phyloP scores from a whole-genome alignment of 2,113 vertebrate genomes.

The Cottus gobio region DNA sequence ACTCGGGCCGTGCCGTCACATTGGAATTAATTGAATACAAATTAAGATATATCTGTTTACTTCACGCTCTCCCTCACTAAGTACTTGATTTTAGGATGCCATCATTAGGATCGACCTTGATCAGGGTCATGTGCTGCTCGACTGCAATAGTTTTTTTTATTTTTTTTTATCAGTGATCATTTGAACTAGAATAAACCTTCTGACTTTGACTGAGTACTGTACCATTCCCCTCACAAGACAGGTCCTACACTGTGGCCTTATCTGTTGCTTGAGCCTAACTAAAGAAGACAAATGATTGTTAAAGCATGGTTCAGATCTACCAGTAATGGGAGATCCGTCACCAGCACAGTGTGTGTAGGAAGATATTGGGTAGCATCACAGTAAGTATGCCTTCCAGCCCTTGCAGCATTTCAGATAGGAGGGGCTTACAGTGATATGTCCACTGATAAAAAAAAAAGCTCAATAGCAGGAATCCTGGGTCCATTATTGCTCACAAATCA shows the following conservation, averaged over 20 bases:
- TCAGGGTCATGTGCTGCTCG: not conserved
- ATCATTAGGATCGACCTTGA: not conserved
- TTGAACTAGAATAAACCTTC: not conserved
- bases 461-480: slow-evolving; percentile 10
- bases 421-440: slow-evolving; percentile 28
- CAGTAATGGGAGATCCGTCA: slow-evolving; percentile 56
- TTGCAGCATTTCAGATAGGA: slow-evolving; percentile 27
- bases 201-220: slow-evolving; percentile 23
- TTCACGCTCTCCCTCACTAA: not conserved
- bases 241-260: slow-evolving; percentile 9
- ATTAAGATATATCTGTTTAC: slow-evolving; percentile 8
- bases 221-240: slow-evolving; percentile 1
- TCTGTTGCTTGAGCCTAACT: slow-evolving; percentile 16
- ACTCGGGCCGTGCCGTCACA: slow-evolving; percentile 21
- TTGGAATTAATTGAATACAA: slow-evolving; percentile 21
- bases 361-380: slow-evolving; percentile 45
- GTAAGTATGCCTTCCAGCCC: slow-evolving; percentile 42
- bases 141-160: not conserved
- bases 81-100: not conserved
- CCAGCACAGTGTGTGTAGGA: slow-evolving; percentile 12
- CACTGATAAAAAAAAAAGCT: slow-evolving; percentile 22
- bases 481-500: not conserved
- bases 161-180: not conserved
- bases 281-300: slow-evolving; percentile 38
- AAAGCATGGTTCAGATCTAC: slow-evolving; percentile 38